Base-by-base conservation (phyloP, 2,113 vertebrate genomes). In the Campylorhamphus procurvoides region DNA sequence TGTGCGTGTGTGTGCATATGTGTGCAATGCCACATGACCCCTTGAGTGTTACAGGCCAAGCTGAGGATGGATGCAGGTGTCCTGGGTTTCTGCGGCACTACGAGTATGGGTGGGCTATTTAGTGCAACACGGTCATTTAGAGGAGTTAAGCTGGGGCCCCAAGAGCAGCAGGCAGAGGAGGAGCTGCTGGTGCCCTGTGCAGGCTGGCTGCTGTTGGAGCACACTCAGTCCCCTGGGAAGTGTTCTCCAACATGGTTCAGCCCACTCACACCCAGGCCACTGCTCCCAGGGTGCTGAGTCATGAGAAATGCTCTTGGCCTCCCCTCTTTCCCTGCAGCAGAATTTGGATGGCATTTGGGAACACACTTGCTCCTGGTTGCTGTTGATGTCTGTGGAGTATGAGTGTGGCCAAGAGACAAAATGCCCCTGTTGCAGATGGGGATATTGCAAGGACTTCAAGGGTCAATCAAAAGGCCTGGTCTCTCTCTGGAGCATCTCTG, bases 61-160 rank as follows among this genome's bases (percentile, higher is more conserved):
- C 68, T 44, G 82, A 60, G 69, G 79, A 55, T 47, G 66, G 82
- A 37, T 12, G 67, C 94, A 92, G 91, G 64, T 72, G 53, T 75
- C 90, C 90, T 75, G 93, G 85, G 96, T 84, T 93, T 92, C 92
- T 94, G 93, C 15, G 0, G 92, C 90, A 72, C 93, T 84, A 14
- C 0, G 0, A 79, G 64, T 52, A 50, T 14, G 77, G 55, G 76
- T 37, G 86, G 76, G 62, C 40, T 87, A 31, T 68, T 84, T 75
- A 90, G 93, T 87, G 86, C 88, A 94, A 95, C 40, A 15, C 0
- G 3, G 72, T 56, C 52, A 13, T 81, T 93, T 12, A 44, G 59
- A 87, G 67, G 80, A 76, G 66, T 13, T 0, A 1, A 68, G 52
- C 78, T 79, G 56, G 20, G 86, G 60, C 47, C 4, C 18, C 79